Conservation (phyloP, 2,113 vertebrate species). For the Boulengerochromis microlepis region DNA sequence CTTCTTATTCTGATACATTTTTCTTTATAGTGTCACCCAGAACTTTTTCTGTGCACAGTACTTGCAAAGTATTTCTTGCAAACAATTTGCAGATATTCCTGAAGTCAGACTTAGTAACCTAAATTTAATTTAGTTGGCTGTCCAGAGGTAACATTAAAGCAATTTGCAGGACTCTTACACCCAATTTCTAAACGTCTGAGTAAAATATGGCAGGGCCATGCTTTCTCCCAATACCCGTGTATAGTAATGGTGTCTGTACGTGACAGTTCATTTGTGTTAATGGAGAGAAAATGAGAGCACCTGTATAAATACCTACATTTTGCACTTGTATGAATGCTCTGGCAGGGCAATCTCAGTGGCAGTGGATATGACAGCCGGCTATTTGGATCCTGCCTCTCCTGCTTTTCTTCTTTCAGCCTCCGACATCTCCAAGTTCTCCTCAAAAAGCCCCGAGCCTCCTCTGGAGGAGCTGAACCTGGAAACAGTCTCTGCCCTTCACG, state of each 20-base stretch:
- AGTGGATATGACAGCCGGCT: not conserved
- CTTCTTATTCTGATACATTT: not conserved
- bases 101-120: not conserved
- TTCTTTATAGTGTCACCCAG: not conserved
- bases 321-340: not conserved
- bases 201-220: not conserved
- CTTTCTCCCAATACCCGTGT: not conserved
- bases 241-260: not conserved
- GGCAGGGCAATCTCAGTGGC: not conserved
- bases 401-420: not conserved
- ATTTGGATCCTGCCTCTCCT: not conserved
- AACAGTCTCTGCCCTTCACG: constrained; percentile 8
- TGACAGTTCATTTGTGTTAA: not conserved
- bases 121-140: not conserved
- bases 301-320: not conserved
- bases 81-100: not conserved
- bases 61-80: not conserved
- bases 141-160: not conserved
- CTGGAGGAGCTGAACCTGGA: not conserved
- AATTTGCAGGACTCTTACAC: not conserved
- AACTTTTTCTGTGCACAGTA: not conserved
- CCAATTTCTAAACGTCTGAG: not conserved
- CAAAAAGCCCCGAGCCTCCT: not conserved
- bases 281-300: not conserved
- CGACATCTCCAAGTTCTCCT: not conserved